Percentiles rank a stretch among this genome's conserved stretches.
Conservation (phyloP, 2,113 vertebrate species). For the Syngnathus scovelli region DNA sequence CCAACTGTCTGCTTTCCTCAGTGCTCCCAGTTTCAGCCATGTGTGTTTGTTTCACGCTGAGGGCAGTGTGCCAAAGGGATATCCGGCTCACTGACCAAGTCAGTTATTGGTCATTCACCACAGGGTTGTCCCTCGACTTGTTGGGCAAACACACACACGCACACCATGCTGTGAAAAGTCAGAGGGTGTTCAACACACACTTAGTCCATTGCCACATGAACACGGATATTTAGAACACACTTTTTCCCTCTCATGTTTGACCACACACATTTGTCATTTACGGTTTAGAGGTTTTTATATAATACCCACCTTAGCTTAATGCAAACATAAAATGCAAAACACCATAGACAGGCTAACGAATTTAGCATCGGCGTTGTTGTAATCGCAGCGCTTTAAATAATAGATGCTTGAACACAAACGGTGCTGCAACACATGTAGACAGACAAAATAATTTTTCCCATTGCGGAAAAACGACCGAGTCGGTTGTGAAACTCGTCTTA, state of each 20-base stretch:
- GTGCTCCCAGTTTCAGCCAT: conserved; percentile 37
- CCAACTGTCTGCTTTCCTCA: conserved; percentile 42
- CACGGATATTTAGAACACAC: too few species aligned
- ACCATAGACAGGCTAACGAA: neutral
- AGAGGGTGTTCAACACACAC: conserved; percentile 3
- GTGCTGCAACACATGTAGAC: neutral
- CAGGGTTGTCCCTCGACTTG: conserved; percentile 40
- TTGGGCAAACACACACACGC: neutral
- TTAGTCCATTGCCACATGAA: neutral
- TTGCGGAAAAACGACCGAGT: neutral
- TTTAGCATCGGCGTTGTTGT: neutral
- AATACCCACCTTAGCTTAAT: neutral
- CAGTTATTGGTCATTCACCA: conserved; percentile 52
- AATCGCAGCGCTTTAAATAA: neutral
- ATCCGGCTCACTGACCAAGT: conserved; percentile 50
- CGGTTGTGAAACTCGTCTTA: too few species aligned
- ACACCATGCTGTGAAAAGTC: conserved; percentile 19
- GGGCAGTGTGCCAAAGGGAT: conserved; percentile 49
- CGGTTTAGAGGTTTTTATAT: too few species aligned
- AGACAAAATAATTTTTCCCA: neutral
- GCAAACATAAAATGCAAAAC: neutral
- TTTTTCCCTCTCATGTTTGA: neutral
- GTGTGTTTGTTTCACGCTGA: conserved; percentile 37
- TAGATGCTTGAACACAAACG: neutral
- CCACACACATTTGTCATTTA: neutral